A percentile compares a stretch with the other conserved stretches of the same genome.
Evolutionary conservation across 92 coral and sea anemone species (phyloP).

Genomic region (Porites evermanni): DNA sequence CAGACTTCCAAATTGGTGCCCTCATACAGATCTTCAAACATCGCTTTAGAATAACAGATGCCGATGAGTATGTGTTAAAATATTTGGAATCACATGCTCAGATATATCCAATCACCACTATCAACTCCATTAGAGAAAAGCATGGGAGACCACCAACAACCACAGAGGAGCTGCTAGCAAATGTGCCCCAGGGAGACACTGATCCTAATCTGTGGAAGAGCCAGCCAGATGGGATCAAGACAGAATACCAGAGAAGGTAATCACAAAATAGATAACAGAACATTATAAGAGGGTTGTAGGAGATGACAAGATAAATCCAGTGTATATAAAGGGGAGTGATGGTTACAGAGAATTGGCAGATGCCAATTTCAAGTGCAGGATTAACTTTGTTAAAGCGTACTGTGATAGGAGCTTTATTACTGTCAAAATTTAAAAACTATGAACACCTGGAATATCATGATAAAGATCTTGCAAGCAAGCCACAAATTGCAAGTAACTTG

Average conservation of each 20-base stretch:
- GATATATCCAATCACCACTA: constrained; percentile 89
- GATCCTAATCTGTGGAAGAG: constrained; percentile 66
- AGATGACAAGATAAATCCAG: no score
- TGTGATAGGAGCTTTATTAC: no score
- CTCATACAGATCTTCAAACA: constrained; percentile 93
- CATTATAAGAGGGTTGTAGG: no score
- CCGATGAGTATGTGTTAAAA: constrained; percentile 95
- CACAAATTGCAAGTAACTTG: no score
- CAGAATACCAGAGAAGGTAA: constrained; percentile 98
- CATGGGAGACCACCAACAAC: constrained; percentile 81
- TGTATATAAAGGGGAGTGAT: no score
- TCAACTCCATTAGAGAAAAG: constrained; percentile 93
- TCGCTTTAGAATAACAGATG: constrained; percentile 90
- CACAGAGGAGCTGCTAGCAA: constrained; percentile 75
- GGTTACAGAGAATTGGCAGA: no score
- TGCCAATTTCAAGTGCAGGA: no score
- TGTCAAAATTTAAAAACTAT: no score
- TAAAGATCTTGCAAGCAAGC: no score
- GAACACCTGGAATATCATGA: no score
- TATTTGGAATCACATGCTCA: constrained; percentile 95
- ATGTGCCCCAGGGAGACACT: constrained; percentile 86
- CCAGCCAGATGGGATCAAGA: constrained; percentile 79
- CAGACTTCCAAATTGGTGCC: constrained; percentile 94
- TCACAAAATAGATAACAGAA: background rate
- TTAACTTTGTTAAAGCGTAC: no score